Evolutionary conservation across 2,113 vertebrate genomes (phyloP).

Genomic region (Nycticryphes semicollaris): DNA sequence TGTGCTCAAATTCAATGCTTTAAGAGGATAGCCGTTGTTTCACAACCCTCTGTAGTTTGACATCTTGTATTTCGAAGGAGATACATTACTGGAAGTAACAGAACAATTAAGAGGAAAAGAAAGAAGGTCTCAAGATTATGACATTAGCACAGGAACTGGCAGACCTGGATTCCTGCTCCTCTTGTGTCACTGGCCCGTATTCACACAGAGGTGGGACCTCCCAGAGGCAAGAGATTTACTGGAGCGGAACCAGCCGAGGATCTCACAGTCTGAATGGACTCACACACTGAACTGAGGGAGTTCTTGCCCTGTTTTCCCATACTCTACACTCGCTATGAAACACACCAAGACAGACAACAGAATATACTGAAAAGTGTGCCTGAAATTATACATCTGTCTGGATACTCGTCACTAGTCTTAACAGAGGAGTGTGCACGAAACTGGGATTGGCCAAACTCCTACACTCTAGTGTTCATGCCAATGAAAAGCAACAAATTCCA

Average conservation of each 20-base stretch:
- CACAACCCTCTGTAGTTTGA: not conserved
- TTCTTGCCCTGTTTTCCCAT: not conserved
- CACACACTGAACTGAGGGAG: fast-evolving
- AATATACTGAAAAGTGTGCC: fast-evolving
- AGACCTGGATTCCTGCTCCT: not conserved
- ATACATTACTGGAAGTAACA: not conserved
- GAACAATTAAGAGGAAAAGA: not conserved
- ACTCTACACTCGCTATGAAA: not conserved
- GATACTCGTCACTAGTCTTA: not conserved
- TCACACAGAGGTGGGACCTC: not conserved
- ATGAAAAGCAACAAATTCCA: not conserved
- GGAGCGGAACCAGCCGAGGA: not conserved
- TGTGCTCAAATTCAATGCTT: not conserved
- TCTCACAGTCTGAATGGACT: not conserved
- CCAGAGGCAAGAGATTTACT: not conserved
- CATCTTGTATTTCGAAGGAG: not conserved
- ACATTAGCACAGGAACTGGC: not conserved
- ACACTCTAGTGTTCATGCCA: not conserved
- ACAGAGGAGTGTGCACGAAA: not conserved
- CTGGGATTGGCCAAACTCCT: not conserved
- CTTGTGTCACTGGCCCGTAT: not conserved
- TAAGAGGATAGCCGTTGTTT: not conserved
- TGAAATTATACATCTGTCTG: not conserved
- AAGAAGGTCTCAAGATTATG: not conserved
- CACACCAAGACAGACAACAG: not conserved